Conservation (phyloP, 2,888 invertebrate species). For the Alloplasta piceator region DNA sequence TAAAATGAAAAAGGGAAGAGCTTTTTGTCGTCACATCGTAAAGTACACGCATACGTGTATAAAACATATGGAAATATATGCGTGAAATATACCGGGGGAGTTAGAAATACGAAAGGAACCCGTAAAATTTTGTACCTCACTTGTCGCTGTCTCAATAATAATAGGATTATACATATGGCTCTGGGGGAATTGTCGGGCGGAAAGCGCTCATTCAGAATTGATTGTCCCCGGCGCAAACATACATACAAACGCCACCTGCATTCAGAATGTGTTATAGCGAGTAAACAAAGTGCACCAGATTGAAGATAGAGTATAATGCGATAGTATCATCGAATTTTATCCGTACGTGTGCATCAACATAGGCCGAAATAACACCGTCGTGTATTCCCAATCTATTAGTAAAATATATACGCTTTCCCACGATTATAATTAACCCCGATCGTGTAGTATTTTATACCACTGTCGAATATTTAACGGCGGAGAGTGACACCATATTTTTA, state of each 20-base stretch:
- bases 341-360: slow-evolving; percentile 5
- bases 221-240: background rate
- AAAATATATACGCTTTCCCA: slow-evolving; percentile 11
- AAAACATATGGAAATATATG: background rate
- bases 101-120: slow-evolving; percentile 7
- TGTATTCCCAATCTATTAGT: slow-evolving; percentile 23
- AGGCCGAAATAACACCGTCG: background rate
- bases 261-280: background rate
- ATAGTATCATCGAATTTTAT: slow-evolving; percentile 28
- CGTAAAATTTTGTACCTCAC: slow-evolving; percentile 16
- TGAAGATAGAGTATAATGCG: slow-evolving; percentile 4
- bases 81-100: background rate
- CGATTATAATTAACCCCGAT: slow-evolving; percentile 26
- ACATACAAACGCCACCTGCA: background rate
- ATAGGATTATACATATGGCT: slow-evolving; percentile 8
- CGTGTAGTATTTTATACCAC: no score
- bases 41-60: slow-evolving; percentile 1
- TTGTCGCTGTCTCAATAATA: slow-evolving; percentile 22
- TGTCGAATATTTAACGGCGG: slow-evolving; percentile 22
- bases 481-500: background rate
- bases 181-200: background rate
- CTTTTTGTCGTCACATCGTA: slow-evolving; percentile 2
- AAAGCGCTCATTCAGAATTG: slow-evolving; percentile 4
- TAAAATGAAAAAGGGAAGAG: background rate
- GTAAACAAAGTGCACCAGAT: slow-evolving; percentile 23